Evolutionary conservation across 1,140 invertebrate species (phyloP).

Genomic region (Paracyclopina nana): DNA sequence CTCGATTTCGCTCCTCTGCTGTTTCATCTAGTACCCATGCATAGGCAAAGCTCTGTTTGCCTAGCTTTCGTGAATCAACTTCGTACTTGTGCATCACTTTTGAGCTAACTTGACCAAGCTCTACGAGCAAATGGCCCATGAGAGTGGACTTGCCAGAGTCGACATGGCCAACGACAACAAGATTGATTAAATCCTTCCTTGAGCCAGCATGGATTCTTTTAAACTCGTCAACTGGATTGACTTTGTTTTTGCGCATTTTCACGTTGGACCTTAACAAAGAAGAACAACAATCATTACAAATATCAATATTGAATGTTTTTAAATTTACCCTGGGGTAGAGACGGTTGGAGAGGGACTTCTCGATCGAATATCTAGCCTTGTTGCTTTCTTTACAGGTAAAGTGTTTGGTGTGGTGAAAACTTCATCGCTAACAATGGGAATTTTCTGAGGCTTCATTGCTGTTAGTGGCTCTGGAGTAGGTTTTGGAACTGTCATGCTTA

Average conservation of each 20-base stretch:
- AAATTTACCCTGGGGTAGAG: no score
- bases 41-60: conserved; percentile 94
- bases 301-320: no score
- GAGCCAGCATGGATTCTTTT: conserved; percentile 43
- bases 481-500: no score
- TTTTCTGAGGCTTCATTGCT: no score
- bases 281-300: no score
- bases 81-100: conserved; percentile 91
- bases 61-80: conserved; percentile 88
- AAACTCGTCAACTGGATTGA: conserved; percentile 35
- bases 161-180: conserved; percentile 94
- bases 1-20: conserved; percentile 75
- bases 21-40: conserved; percentile 99
- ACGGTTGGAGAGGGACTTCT: no score
- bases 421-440: no score
- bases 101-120: conserved; percentile 70
- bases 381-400: no score
- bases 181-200: conserved; percentile 66
- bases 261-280: conserved; percentile 7
- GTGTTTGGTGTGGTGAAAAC: no score
- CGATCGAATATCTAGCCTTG: no score
- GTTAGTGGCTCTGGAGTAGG: neutral
- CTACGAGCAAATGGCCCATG: conserved; percentile 80
- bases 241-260: conserved; percentile 25
- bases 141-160: conserved; percentile 97